These are phyloP conservation scores for Stichopus horrens DNA, from an alignment of 53 echinoderm and acorn worm species.

Conservation along the genomic window DNA sequence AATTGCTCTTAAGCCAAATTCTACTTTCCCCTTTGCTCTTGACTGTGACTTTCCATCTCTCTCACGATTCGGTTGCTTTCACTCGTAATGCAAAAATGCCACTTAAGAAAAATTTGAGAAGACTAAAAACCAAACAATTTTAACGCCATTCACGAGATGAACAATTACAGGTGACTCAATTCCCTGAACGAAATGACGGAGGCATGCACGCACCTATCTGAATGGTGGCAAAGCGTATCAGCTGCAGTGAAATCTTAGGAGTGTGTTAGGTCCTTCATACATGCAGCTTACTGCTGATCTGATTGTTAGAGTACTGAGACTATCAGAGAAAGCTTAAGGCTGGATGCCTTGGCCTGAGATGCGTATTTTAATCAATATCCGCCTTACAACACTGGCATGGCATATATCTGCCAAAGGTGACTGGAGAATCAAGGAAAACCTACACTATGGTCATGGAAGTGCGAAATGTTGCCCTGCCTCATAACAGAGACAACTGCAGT, in stretches of 20 bases:
- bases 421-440: background rate
- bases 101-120: background rate
- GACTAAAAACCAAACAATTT: constrained; percentile 32
- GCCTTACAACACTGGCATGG: background rate
- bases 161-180: constrained; percentile 23
- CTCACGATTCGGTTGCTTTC: background rate
- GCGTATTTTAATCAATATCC: constrained; percentile 16
- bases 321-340: background rate
- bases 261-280: no score
- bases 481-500: background rate
- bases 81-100: background rate
- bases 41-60: background rate
- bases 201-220: no score
- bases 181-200: constrained; percentile 19
- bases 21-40: background rate
- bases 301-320: background rate
- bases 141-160: constrained; percentile 22
- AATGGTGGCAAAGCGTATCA: no score
- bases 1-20: constrained; percentile 10
- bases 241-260: no score
- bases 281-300: constrained; percentile 11
- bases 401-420: constrained; percentile 18
- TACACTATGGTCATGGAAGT: background rate
- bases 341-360: constrained; percentile 15
- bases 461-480: constrained; percentile 6